Evolutionary conservation across 1,140 invertebrate species (phyloP).

Genomic region (Hydropsyche tenuis): DNA sequence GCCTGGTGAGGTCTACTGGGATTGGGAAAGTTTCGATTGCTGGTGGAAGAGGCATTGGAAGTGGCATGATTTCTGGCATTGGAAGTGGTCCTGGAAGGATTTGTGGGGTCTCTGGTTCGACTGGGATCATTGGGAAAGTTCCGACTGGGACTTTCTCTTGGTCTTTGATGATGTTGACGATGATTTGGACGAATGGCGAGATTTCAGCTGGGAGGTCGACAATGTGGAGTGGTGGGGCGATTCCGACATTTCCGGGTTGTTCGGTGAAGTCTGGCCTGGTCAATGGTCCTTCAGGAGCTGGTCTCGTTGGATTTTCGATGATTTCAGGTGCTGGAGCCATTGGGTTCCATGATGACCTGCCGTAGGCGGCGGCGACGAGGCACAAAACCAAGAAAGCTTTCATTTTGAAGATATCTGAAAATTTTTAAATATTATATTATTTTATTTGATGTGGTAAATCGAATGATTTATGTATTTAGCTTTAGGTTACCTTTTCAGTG

Average conservation of each 20-base stretch:
- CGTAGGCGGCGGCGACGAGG: background rate
- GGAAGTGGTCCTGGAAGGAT: background rate
- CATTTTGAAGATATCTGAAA: constrained; percentile 13
- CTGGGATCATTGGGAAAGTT: constrained; percentile 13
- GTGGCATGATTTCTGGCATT: background rate
- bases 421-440: too few species aligned
- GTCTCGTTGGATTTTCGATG: constrained; percentile 3
- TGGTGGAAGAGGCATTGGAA: background rate
- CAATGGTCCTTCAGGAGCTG: background rate
- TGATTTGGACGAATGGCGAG: constrained; percentile 35
- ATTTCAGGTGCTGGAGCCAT: background rate
- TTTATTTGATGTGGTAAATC: too few species aligned
- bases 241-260: background rate
- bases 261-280: background rate
- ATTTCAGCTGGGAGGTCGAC: constrained; percentile 22
- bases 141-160: background rate
- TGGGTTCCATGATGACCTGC: background rate
- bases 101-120: constrained; percentile 2
- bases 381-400: constrained; percentile 7
- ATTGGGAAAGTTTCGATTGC: background rate
- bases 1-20: background rate
- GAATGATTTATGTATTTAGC: background rate
- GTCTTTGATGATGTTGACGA: constrained; percentile 30
- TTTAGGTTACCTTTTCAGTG: constrained; percentile 4
- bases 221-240: background rate